Evolutionary conservation across 1,140 invertebrate species (phyloP).

Genomic region (Zaprionus inermis): DNA sequence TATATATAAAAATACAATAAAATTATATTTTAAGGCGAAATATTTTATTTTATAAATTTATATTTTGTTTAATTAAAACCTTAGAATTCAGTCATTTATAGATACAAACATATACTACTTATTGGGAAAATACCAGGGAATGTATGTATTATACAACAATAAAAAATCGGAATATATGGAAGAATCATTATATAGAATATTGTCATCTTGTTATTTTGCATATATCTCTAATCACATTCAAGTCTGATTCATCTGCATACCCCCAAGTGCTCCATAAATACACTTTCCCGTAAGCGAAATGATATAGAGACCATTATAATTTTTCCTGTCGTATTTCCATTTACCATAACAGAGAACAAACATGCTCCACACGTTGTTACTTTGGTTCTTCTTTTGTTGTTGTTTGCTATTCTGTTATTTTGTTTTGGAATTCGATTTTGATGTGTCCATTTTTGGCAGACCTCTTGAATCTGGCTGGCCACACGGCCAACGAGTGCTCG

Average conservation of each 20-base stretch:
- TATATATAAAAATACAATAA: too few species aligned
- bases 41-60: too few species aligned
- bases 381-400: not conserved
- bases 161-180: not conserved
- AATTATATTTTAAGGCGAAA: too few species aligned
- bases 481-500: slow-evolving; percentile 8
- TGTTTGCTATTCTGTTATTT: slow-evolving; percentile 18
- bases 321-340: slow-evolving; percentile 5
- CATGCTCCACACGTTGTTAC: not conserved
- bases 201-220: not conserved
- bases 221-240: not conserved
- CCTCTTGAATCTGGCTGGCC: slow-evolving; percentile 21
- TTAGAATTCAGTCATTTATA: too few species aligned
- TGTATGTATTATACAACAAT: not conserved
- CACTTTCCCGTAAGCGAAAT: not conserved
- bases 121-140: not conserved
- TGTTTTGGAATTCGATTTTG: slow-evolving; percentile 25
- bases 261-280: not conserved
- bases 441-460: slow-evolving; percentile 40
- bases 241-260: slow-evolving; percentile 1
- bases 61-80: too few species aligned
- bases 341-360: not conserved
- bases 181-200: not conserved
- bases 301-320: not conserved
- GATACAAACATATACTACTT: too few species aligned